Base-by-base conservation (phyloP, 2,888 invertebrate species). In the Agonopterix subpropinquella region DNA sequence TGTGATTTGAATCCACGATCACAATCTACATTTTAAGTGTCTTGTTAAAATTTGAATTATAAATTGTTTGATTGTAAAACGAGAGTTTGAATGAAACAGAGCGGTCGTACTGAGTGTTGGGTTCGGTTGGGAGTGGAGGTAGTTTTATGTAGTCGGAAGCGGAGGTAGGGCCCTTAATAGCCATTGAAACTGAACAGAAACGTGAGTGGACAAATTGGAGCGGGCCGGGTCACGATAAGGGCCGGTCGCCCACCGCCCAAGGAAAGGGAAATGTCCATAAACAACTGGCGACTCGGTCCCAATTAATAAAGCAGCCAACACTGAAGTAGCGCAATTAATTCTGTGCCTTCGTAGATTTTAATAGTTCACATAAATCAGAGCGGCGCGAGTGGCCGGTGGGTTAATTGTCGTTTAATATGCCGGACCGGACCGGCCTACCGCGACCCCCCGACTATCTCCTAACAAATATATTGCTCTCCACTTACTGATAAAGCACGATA, bases 301-400 rank as follows among this genome's bases (percentile, higher is more conserved):
- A 84, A 87, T 87, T 87, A 87, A 87, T 87, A 85, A 86, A 83
- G 81, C 83, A 74, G 77, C 81, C 77, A 73, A 77, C 79, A 79
- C 80, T 80, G 78, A 83, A 85, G 85, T 86, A 80, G 83, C 76
- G 82, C 86, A 82, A 88, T 88, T 88, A 88, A 88, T 88, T 87
- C 78, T 82, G 77, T 76, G 86, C 87, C 84, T 87, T 86, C 86
- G 80, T 70, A 86, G 83, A 85, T 86, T 88, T 88, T 88, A 88
- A 88, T 88, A 87, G 87, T 87, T 86, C 76, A 66, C 85, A 87
- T 87, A 87, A 87, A 87, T 87, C 87, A 87, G 81, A 53, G 68
- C 59, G 66, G 67, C 59, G 47, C 36, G 45, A 11, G 46, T 9
- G 73, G 76, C 80, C 86, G 82, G 84, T 83, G 84, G 87, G 85